phyloP scores from a whole-genome alignment of 2,888 invertebrate genomes.

The Pachliopta kotzebuea region DNA sequence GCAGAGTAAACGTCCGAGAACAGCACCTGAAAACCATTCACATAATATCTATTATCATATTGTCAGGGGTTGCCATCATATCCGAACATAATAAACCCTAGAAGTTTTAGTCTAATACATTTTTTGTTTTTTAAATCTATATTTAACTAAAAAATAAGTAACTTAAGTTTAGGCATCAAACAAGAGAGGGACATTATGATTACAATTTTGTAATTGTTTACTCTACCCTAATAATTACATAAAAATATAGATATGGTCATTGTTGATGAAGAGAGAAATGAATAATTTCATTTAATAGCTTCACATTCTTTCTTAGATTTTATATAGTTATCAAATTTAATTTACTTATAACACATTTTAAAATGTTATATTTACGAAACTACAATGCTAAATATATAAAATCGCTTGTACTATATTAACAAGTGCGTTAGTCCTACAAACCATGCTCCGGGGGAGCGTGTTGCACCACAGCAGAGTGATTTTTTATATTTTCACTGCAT shows the following conservation, averaged over 20 bases:
- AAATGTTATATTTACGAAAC: not conserved
- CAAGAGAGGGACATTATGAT: no score
- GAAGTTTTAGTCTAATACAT: not conserved
- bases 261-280: no score
- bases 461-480: constrained; percentile 55
- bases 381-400: not conserved
- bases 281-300: no score
- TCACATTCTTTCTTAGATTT: no score
- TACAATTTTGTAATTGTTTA: no score
- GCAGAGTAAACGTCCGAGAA: constrained; percentile 1
- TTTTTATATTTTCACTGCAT: constrained; percentile 67
- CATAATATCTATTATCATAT: not conserved
- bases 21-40: not conserved
- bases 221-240: no score
- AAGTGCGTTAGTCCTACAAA: constrained; percentile 47
- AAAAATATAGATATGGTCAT: no score
- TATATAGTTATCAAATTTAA: not conserved
- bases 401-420: constrained; percentile 8
- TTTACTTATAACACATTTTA: not conserved
- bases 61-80: not conserved
- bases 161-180: no score
- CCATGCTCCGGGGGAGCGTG: constrained; percentile 55
- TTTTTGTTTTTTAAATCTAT: not conserved
- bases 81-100: not conserved
- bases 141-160: not conserved